phyloP scores from a whole-genome alignment of 2,888 invertebrate genomes.

The Coelopa pilipes region DNA sequence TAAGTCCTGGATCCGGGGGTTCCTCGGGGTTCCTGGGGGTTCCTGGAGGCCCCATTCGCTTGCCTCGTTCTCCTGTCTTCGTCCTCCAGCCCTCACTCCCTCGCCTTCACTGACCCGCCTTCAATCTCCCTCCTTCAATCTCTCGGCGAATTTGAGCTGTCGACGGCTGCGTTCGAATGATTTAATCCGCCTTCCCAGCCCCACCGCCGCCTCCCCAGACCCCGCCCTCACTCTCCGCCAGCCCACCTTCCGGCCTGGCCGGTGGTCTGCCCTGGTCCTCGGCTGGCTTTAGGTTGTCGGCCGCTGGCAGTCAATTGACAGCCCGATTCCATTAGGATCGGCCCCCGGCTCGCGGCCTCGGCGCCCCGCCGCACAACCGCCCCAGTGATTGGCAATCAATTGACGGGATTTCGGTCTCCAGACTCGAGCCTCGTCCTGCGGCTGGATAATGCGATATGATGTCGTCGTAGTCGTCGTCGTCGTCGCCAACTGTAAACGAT shows the following conservation, averaged over 20 bases:
- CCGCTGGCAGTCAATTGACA: constrained; percentile 48
- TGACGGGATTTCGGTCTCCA: constrained; percentile 54
- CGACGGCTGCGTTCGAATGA: no score
- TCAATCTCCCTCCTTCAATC: no score
- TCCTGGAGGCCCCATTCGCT: no score
- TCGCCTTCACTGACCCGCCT: no score
- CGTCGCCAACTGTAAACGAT: no score
- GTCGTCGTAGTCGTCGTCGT: no score
- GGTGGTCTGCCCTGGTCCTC: constrained; percentile 8
- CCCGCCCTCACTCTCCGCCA: background rate
- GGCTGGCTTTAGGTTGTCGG: constrained; percentile 45
- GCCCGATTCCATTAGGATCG: constrained; percentile 56
- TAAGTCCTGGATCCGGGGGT: no score
- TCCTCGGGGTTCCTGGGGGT: no score
- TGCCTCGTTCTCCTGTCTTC: no score
- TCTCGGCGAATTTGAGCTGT: no score
- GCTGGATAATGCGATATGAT: constrained; percentile 49
- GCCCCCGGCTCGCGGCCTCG: background rate
- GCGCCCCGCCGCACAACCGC: background rate
- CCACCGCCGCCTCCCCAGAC: background rate
- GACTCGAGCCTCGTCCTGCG: constrained; percentile 43
- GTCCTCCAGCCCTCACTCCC: no score
- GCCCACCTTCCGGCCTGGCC: background rate
- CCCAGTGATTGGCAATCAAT: constrained; percentile 60
- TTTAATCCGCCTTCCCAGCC: no score